phyloP scores from a whole-genome alignment of 2,888 invertebrate genomes.

The Drosophila yooni region DNA sequence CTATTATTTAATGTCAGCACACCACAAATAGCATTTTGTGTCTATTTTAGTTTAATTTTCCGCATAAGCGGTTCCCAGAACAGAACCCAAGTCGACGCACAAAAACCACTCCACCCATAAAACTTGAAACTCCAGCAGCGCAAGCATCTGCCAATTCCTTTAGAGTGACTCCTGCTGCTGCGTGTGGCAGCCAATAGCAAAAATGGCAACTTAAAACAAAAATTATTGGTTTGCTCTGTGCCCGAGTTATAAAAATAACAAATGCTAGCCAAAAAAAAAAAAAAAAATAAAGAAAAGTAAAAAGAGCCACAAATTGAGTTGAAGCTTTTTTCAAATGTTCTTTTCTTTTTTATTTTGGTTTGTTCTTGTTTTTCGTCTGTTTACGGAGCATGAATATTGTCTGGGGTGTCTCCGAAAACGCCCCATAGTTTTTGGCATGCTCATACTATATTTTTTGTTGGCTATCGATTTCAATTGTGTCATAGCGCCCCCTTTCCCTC shows the following conservation, averaged over 20 bases:
- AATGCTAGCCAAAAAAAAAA: slow-evolving; percentile 38
- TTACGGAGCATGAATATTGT: slow-evolving; percentile 12
- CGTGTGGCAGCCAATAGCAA: slow-evolving; percentile 61
- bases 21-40: slow-evolving; percentile 72
- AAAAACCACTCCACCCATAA: not conserved
- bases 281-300: slow-evolving; percentile 25
- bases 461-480: slow-evolving; percentile 78
- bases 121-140: slow-evolving; percentile 1
- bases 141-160: slow-evolving; percentile 9
- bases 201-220: slow-evolving; percentile 68
- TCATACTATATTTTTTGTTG: slow-evolving; percentile 39
- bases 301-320: slow-evolving; percentile 71
- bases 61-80: slow-evolving; percentile 64
- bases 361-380: slow-evolving; percentile 5
- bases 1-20: slow-evolving; percentile 36
- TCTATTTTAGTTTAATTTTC: slow-evolving; percentile 81
- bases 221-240: slow-evolving; percentile 67
- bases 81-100: slow-evolving; percentile 18
- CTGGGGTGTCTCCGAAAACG: slow-evolving; percentile 32
- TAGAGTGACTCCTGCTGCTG: slow-evolving; percentile 19
- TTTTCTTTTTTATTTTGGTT: not conserved
- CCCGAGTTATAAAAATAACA: slow-evolving; percentile 45
- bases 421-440: slow-evolving; percentile 59
- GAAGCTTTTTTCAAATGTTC: slow-evolving; percentile 46
- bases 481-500: slow-evolving; percentile 41